Conservation (phyloP, 2,797 vertebrate genomes). For the Onychomys arenicola region DNA sequence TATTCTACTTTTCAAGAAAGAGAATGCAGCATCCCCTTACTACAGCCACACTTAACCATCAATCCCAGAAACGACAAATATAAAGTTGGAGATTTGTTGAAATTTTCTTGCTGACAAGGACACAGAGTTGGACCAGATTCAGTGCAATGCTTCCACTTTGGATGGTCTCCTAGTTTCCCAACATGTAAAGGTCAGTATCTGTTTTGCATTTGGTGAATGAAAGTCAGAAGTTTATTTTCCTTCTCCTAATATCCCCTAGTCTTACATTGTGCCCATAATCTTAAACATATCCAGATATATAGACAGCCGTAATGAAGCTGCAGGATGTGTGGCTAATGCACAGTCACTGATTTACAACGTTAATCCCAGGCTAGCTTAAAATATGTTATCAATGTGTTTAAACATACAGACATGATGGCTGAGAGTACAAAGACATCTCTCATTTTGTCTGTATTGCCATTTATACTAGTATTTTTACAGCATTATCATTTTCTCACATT, state of each 20-base stretch:
- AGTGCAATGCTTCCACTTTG: conserved; percentile 87
- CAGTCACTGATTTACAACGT: background rate
- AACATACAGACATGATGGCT: background rate
- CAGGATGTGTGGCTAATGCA: background rate
- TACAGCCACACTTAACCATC: rapidly evolving
- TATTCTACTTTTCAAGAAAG: conserved; percentile 74
- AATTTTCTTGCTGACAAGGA: conserved; percentile 76
- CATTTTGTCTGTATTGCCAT: background rate
- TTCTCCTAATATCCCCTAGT: background rate
- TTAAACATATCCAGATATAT: background rate
- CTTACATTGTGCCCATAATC: background rate
- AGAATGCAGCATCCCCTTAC: conserved; percentile 43
- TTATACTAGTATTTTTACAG: background rate
- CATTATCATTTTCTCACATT: background rate
- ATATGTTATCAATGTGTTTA: background rate
- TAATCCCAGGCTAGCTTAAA: background rate
- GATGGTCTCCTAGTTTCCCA: conserved; percentile 86
- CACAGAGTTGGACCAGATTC: conserved; percentile 81
- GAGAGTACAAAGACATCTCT: background rate
- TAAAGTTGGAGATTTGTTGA: conserved; percentile 70
- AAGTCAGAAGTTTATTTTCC: background rate
- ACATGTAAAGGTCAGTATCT: conserved; percentile 84
- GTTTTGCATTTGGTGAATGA: background rate
- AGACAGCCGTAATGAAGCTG: background rate
- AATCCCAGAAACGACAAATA: conserved; percentile 29